Conservation (phyloP, 1,140 invertebrate genomes). For the Zelostemma sp. region DNA sequence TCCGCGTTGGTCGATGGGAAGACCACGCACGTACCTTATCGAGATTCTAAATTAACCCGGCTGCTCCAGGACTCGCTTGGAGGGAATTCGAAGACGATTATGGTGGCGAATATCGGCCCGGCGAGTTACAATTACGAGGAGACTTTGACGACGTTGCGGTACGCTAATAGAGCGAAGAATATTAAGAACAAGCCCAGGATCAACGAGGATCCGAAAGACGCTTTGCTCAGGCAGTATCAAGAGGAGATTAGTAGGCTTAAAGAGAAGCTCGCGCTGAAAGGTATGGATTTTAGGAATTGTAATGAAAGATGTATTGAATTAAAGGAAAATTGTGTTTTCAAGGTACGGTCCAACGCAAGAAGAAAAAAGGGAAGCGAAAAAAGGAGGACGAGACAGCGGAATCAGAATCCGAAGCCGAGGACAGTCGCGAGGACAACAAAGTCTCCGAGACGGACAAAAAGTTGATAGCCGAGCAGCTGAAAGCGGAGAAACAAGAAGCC, state of each 20-base stretch:
- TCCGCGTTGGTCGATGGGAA: slow-evolving; percentile 95
- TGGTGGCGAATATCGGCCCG: slow-evolving; percentile 96
- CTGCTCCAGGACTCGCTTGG: slow-evolving; percentile 94
- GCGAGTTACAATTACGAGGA: slow-evolving; percentile 98
- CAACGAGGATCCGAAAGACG: slow-evolving; percentile 99
- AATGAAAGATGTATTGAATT: neutral
- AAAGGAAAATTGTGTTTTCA: slow-evolving; percentile 5
- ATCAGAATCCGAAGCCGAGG: slow-evolving; percentile 63
- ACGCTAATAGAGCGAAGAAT: slow-evolving; percentile 97
- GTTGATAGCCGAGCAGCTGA: slow-evolving; percentile 72
- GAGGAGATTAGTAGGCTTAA: slow-evolving; percentile 95
- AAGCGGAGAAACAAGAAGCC: slow-evolving; percentile 79
- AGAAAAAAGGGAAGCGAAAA: slow-evolving; percentile 68
- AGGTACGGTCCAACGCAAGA: slow-evolving; percentile 70
- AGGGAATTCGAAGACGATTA: slow-evolving; percentile 97
- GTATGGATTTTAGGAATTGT: slow-evolving; percentile 51
- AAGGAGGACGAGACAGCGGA: slow-evolving; percentile 66
- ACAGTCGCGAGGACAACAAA: slow-evolving; percentile 71
- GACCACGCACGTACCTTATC: slow-evolving; percentile 93
- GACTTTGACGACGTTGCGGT: slow-evolving; percentile 95
- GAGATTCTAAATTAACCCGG: slow-evolving; percentile 94
- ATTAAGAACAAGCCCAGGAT: slow-evolving; percentile 97
- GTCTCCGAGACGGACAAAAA: slow-evolving; percentile 75
- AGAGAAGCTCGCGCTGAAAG: slow-evolving; percentile 81
- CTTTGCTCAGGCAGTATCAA: slow-evolving; percentile 94